phyloP scores from a whole-genome alignment of 1,140 invertebrate genomes.

The Mylabris phalerata region DNA sequence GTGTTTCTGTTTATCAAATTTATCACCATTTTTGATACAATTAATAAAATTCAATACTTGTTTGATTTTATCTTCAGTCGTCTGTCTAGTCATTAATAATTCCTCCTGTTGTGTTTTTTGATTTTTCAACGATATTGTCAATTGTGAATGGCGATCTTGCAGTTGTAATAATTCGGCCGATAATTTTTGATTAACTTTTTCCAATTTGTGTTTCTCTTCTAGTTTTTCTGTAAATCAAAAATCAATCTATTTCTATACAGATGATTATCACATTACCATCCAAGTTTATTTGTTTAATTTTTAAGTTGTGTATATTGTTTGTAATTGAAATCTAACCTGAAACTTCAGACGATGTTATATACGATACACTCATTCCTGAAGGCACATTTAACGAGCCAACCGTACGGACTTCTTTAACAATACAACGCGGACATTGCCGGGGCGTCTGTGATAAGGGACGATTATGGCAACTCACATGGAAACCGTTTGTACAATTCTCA shows the following conservation, averaged over 20 bases:
- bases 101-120: constrained; percentile 34
- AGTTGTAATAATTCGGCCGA: constrained; percentile 35
- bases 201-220: constrained; percentile 35
- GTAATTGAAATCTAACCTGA: constrained; percentile 28
- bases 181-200: constrained; percentile 34
- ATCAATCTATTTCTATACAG: background rate
- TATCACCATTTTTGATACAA: constrained; percentile 25
- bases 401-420: constrained; percentile 28
- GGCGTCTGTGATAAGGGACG: constrained; percentile 35
- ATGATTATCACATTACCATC: no score
- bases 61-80: constrained; percentile 37
- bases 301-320: no score
- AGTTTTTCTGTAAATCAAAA: constrained; percentile 38
- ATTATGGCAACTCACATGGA: constrained; percentile 49
- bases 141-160: constrained; percentile 37
- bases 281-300: no score
- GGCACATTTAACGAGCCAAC: constrained; percentile 28
- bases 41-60: constrained; percentile 36
- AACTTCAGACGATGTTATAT: constrained; percentile 28
- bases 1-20: background rate
- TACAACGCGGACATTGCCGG: constrained; percentile 36
- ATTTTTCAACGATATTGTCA: constrained; percentile 37
- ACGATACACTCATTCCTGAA: constrained; percentile 34
- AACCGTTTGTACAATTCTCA: constrained; percentile 45
- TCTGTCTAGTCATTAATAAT: constrained; percentile 26